phyloP scores from a whole-genome alignment of 2,888 invertebrate species.

The Apamea anceps region DNA sequence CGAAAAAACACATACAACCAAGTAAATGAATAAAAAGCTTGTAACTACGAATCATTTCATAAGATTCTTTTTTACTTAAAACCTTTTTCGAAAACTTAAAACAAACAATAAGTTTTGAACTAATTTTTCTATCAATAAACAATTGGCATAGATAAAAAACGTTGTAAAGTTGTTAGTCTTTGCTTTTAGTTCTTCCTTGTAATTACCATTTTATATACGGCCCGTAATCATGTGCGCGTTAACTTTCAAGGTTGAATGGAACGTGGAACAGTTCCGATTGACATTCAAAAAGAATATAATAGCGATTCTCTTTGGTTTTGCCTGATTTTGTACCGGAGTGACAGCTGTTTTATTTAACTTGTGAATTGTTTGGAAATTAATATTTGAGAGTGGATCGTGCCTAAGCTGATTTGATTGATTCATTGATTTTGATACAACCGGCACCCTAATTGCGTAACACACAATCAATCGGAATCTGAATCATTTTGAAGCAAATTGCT shows the following conservation, averaged over 20 bases:
- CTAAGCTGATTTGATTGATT: slow-evolving; percentile 18
- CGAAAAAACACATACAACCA: background rate
- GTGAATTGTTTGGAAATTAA: slow-evolving; percentile 18
- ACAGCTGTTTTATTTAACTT: slow-evolving; percentile 21
- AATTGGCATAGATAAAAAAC: background rate
- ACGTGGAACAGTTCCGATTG: background rate
- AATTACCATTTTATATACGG: background rate
- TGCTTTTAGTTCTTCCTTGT: background rate
- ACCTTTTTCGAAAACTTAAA: background rate
- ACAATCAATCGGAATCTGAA: too few relatives aligned
- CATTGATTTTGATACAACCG: too few relatives aligned
- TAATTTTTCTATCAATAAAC: background rate
- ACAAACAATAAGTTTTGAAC: background rate
- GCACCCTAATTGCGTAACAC: too few relatives aligned
- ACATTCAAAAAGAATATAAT: slow-evolving; percentile 12
- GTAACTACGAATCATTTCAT: background rate
- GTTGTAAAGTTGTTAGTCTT: background rate
- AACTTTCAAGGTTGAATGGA: background rate
- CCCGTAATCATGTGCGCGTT: background rate
- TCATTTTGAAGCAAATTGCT: too few relatives aligned
- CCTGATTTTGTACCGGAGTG: slow-evolving; percentile 3
- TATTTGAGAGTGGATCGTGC: background rate
- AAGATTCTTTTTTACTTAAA: background rate
- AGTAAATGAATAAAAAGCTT: background rate
- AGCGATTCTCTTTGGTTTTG: slow-evolving; percentile 21